A percentile compares a stretch with the other conserved stretches of the same genome.
phyloP scores from a whole-genome alignment of 2,888 invertebrate genomes.

The Tholera decimalis region DNA sequence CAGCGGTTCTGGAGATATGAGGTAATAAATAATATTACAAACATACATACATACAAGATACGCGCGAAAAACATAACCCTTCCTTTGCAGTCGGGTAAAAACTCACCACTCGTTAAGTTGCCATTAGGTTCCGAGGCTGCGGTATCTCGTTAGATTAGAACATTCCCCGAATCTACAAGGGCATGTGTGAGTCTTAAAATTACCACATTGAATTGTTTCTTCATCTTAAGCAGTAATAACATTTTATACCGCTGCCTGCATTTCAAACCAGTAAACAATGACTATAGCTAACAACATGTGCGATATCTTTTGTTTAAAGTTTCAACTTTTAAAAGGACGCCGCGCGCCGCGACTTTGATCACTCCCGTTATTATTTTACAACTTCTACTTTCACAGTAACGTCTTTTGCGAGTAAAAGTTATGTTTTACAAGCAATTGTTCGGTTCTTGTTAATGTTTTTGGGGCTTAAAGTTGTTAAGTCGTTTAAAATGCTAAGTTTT shows the following conservation, averaged over 20 bases:
- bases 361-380: slow-evolving; percentile 24
- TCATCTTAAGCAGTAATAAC: too few species aligned
- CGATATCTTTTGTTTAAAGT: slow-evolving; percentile 3
- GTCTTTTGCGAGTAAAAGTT: slow-evolving; percentile 7
- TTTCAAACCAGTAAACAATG: background rate
- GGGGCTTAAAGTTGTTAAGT: slow-evolving; percentile 14
- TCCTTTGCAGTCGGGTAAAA: too few species aligned
- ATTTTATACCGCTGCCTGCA: background rate
- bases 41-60: too few species aligned
- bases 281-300: slow-evolving; percentile 26
- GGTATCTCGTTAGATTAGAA: too few species aligned
- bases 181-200: too few species aligned
- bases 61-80: too few species aligned
- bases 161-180: too few species aligned
- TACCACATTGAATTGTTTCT: too few species aligned
- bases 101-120: too few species aligned
- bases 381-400: background rate
- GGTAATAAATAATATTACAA: too few species aligned
- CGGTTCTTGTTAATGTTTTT: slow-evolving; percentile 12
- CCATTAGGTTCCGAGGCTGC: too few species aligned
- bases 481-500: background rate
- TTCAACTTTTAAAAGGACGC: background rate
- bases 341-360: slow-evolving; percentile 32
- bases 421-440: slow-evolving; percentile 20
- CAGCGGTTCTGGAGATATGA: too few species aligned